Evolutionary conservation across 2,113 vertebrate genomes (phyloP).

Genomic region (Sorex fumeus): DNA sequence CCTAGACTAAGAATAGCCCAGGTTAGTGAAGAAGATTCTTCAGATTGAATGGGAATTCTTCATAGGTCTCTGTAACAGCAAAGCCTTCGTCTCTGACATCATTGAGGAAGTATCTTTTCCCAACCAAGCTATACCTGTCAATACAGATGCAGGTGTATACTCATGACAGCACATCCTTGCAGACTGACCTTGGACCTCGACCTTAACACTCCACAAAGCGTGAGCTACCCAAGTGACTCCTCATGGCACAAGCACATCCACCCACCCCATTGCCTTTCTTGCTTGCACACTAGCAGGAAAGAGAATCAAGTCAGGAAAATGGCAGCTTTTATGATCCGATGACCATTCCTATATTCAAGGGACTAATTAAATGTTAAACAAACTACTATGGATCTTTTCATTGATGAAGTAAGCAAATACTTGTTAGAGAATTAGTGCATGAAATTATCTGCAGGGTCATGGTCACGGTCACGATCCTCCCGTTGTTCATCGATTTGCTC

Average conservation of each 20-base stretch:
- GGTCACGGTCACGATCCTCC: too few species aligned
- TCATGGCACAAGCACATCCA: not conserved
- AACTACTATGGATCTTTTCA: not conserved
- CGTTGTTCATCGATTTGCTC: too few species aligned
- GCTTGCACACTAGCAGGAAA: conserved; percentile 8
- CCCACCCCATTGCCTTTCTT: not conserved
- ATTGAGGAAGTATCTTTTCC: not conserved
- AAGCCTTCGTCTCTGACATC: not conserved
- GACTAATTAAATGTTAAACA: not conserved
- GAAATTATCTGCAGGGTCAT: not conserved
- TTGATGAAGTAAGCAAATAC: not conserved
- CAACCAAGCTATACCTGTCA: not conserved
- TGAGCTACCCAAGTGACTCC: not conserved
- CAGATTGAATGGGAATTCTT: not conserved
- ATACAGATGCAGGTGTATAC: not conserved
- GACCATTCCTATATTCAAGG: not conserved
- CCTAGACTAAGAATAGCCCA: not conserved
- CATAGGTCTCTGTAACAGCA: not conserved
- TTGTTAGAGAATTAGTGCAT: not conserved
- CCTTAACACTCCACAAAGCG: not conserved
- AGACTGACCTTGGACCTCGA: not conserved
- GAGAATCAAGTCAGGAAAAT: not conserved
- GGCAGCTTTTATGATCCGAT: not conserved
- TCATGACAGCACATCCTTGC: not conserved
- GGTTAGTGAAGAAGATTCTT: not conserved